Conservation (phyloP, 2,113 vertebrate genomes). For the Murina feae region DNA sequence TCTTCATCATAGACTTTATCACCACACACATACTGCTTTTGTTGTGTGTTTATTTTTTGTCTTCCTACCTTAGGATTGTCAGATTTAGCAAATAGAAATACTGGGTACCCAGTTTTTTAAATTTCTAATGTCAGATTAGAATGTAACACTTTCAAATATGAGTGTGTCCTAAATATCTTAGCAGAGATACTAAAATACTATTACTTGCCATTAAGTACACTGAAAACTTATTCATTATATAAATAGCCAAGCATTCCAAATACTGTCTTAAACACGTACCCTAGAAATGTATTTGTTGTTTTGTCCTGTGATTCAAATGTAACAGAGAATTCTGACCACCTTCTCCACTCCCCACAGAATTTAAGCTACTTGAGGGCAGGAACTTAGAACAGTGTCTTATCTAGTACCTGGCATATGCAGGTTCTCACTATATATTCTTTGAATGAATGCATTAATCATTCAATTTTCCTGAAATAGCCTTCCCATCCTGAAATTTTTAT, state of each 20-base stretch:
- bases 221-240: neutral
- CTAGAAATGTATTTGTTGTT: neutral
- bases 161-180: neutral
- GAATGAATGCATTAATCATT: neutral
- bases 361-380: neutral
- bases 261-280: neutral
- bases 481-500: neutral
- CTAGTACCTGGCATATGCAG: neutral
- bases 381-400: neutral
- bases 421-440: neutral
- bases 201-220: neutral
- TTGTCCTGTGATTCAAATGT: neutral
- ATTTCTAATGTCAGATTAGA: constrained; percentile 11
- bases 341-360: neutral
- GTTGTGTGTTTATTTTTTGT: neutral
- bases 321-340: neutral
- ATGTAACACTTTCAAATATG: neutral
- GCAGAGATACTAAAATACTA: neutral
- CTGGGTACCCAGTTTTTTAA: neutral
- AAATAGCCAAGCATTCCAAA: neutral
- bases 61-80: neutral
- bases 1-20: neutral
- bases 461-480: neutral
- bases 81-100: neutral
- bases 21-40: neutral